A percentile compares a stretch with the other conserved stretches of the same genome.
Evolutionary conservation across 1,140 invertebrate species (phyloP).

Genomic region (Vollenhovia emeryi): DNA sequence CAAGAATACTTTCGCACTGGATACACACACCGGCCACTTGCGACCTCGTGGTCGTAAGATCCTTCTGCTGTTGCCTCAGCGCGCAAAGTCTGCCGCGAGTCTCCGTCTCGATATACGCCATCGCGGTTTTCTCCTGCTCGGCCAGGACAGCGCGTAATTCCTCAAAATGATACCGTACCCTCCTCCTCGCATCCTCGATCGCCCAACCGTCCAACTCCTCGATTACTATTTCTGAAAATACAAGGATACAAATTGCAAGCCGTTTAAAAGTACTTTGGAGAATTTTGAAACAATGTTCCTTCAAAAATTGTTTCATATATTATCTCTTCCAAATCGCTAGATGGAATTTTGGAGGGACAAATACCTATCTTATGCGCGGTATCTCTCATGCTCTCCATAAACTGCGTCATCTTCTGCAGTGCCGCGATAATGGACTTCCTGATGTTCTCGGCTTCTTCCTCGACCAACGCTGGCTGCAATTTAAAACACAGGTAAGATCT

Average conservation of each 20-base stretch:
- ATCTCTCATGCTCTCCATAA: conserved; percentile 87
- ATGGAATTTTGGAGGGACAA: background rate
- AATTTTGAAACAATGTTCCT: background rate
- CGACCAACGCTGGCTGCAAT: conserved; percentile 86
- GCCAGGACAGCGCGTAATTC: conserved; percentile 86
- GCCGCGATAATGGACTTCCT: conserved; percentile 85
- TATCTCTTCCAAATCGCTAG: background rate
- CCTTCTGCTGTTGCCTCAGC: conserved; percentile 87
- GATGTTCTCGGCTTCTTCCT: conserved; percentile 87
- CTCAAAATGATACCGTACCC: conserved; percentile 87
- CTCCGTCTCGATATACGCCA: conserved; percentile 87
- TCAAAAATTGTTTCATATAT: background rate
- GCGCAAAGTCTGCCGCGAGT: conserved; percentile 86
- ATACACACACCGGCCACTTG: conserved; percentile 87
- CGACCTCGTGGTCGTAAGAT: conserved; percentile 86
- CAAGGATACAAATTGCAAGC: background rate
- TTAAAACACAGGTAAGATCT: background rate
- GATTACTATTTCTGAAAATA: conserved; percentile 80
- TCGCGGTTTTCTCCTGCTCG: conserved; percentile 87
- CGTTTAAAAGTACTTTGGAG: background rate
- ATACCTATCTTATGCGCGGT: conserved; percentile 85
- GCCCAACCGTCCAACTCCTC: conserved; percentile 82
- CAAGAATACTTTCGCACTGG: conserved; percentile 86
- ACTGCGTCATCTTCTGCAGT: conserved; percentile 86
- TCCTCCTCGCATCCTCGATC: conserved; percentile 79